phyloP scores from a whole-genome alignment of 1,140 invertebrate species.

The Neocloeon triangulifer region DNA sequence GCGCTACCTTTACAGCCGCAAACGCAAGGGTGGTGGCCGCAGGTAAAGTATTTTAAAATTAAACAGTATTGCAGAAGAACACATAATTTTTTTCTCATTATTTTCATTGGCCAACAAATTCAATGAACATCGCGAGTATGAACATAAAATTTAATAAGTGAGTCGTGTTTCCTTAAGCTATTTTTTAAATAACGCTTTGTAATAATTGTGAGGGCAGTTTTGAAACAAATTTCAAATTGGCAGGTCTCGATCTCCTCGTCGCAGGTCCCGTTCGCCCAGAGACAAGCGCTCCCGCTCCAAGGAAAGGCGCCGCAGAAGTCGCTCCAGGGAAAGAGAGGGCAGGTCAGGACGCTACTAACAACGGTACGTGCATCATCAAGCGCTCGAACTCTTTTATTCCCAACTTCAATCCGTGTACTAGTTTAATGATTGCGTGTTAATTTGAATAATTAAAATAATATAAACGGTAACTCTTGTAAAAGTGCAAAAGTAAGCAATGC shows the following conservation, averaged over 20 bases:
- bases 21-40: slow-evolving; percentile 14
- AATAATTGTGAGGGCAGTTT: neutral
- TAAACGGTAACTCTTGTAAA: neutral
- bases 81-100: neutral
- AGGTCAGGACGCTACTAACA: slow-evolving; percentile 17
- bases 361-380: too few species aligned
- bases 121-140: neutral
- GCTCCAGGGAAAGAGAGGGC: slow-evolving; percentile 17
- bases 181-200: too few species aligned
- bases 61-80: too few species aligned
- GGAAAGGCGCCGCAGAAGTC: slow-evolving; percentile 11
- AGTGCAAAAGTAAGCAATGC: neutral
- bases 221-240: too few species aligned
- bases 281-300: slow-evolving; percentile 9
- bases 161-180: too few species aligned
- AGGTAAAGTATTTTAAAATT: too few species aligned
- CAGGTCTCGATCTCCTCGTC: slow-evolving; percentile 10
- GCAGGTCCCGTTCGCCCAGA: slow-evolving; percentile 10
- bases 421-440: neutral
- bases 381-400: neutral
- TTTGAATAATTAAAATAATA: neutral
- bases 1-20: slow-evolving; percentile 46
- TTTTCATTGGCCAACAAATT: slow-evolving; percentile 1
- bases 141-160: neutral
- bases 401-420: neutral